These are phyloP conservation scores for Pseudocheirus occidentalis DNA, from an alignment of 2,797 vertebrate genomes.

Conservation along the genomic window DNA sequence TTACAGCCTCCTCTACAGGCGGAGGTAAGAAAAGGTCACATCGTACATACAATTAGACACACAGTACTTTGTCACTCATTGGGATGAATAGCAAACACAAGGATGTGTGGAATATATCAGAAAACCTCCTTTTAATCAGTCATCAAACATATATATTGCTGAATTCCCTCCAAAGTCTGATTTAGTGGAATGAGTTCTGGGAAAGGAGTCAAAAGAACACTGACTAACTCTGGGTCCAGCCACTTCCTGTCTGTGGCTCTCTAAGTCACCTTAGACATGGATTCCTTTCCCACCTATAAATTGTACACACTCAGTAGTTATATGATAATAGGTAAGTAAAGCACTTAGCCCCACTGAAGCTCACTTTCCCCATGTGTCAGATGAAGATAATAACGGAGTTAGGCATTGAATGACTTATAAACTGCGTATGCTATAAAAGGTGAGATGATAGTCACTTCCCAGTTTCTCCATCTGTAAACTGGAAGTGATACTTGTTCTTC, in stretches of 20 bases:
- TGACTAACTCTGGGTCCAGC: not conserved
- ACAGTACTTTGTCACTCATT: slow-evolving; percentile 67
- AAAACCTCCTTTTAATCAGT: not conserved
- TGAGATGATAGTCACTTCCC: not conserved
- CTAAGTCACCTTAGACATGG: not conserved
- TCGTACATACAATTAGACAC: slow-evolving; percentile 70
- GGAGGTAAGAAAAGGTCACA: slow-evolving; percentile 70
- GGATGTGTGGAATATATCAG: not conserved
- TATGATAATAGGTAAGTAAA: not conserved
- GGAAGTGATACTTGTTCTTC: not conserved
- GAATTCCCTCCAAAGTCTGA: not conserved
- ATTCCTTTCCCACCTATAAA: not conserved
- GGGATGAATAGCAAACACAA: slow-evolving; percentile 35
- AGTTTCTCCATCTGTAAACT: not conserved
- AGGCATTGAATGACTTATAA: not conserved
- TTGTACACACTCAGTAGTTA: not conserved
- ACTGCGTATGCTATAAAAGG: not conserved
- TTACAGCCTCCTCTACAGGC: slow-evolving; percentile 76
- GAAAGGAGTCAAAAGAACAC: not conserved
- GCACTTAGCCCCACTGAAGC: not conserved
- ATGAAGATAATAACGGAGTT: not conserved
- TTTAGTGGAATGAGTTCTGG: not conserved
- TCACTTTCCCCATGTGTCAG: not conserved
- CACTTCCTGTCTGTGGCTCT: not conserved
- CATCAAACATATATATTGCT: not conserved